Percentiles rank a stretch among this genome's conserved stretches.
Conservation (phyloP, 2,888 invertebrate genomes). For the Dimorphilus gyrociliatus region DNA sequence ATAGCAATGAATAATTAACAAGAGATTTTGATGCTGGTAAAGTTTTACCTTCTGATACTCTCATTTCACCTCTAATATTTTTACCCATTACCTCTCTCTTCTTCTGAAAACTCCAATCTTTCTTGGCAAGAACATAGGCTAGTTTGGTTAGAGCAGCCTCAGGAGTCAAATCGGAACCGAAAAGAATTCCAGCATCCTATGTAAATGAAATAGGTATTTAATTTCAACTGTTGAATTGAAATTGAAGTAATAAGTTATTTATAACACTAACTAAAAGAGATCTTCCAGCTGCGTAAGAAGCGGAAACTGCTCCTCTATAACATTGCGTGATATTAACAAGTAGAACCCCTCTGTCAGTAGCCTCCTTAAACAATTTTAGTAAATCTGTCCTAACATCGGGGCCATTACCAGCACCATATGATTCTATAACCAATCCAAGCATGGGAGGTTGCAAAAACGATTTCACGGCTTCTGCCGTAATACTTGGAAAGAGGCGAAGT, state of each 20-base stretch:
- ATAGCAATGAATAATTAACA: neutral
- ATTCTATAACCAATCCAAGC: slow-evolving; percentile 65
- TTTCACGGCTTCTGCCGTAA: slow-evolving; percentile 54
- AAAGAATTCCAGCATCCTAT: slow-evolving; percentile 55
- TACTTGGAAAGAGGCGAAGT: slow-evolving; percentile 74
- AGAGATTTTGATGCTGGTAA: too few species aligned
- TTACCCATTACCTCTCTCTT: slow-evolving; percentile 37
- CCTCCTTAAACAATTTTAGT: slow-evolving; percentile 51
- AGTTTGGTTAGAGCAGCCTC: slow-evolving; percentile 85
- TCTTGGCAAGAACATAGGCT: slow-evolving; percentile 67
- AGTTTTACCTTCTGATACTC: too few species aligned
- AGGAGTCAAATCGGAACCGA: slow-evolving; percentile 74
- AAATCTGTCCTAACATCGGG: slow-evolving; percentile 68
- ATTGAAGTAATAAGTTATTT: too few species aligned
- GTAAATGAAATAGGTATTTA: too few species aligned
- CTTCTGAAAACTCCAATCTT: slow-evolving; percentile 35
- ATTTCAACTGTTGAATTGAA: too few species aligned
- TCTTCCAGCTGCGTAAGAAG: slow-evolving; percentile 68
- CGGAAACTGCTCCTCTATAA: slow-evolving; percentile 57
- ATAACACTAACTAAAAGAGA: neutral
- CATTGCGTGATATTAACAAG: slow-evolving; percentile 87
- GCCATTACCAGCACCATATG: slow-evolving; percentile 83
- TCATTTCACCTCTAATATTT: too few species aligned
- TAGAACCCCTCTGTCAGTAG: slow-evolving; percentile 54
- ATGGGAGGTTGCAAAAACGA: slow-evolving; percentile 50